These are phyloP conservation scores for Conchocele bisecta DNA, from an alignment of 2,888 invertebrate genomes.

Conservation along the genomic window DNA sequence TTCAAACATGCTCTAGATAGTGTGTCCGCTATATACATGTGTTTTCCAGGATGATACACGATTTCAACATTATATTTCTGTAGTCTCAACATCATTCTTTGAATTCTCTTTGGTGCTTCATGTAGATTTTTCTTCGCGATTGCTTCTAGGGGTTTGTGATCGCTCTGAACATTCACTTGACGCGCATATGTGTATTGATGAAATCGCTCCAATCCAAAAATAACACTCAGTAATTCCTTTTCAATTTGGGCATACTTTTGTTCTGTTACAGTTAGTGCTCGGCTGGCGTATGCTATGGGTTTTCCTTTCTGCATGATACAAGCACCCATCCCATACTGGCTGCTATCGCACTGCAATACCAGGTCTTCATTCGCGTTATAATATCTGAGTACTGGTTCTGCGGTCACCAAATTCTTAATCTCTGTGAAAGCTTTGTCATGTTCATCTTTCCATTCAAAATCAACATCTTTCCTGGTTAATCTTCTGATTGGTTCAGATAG, in stretches of 20 bases:
- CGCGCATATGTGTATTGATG: slow-evolving; percentile 22
- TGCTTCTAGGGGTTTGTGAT: slow-evolving; percentile 16
- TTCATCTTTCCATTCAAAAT: slow-evolving; percentile 8
- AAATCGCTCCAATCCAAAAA: slow-evolving; percentile 1
- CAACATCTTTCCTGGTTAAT: slow-evolving; percentile 14
- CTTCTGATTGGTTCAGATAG: background rate
- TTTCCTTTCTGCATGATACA: slow-evolving; percentile 13
- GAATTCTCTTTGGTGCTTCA: slow-evolving; percentile 27
- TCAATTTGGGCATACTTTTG: slow-evolving; percentile 22
- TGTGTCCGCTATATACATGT: no score
- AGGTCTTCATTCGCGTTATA: slow-evolving; percentile 13
- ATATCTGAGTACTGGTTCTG: slow-evolving; percentile 20
- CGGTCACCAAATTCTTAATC: slow-evolving; percentile 8
- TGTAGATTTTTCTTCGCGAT: slow-evolving; percentile 29
- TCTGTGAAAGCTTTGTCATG: slow-evolving; percentile 7
- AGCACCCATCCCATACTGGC: slow-evolving; percentile 15
- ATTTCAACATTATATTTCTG: slow-evolving; percentile 15
- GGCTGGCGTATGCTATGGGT: slow-evolving; percentile 34
- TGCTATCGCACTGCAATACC: slow-evolving; percentile 7
- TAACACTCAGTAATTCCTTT: slow-evolving; percentile 9
- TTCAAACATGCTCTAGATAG: no score
- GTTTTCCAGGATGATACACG: no score
- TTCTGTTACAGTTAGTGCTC: slow-evolving; percentile 13
- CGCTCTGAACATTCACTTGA: background rate
- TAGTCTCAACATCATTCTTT: slow-evolving; percentile 17